Conservation (phyloP, 2,888 invertebrate genomes). For the Vesta saturnalis region DNA sequence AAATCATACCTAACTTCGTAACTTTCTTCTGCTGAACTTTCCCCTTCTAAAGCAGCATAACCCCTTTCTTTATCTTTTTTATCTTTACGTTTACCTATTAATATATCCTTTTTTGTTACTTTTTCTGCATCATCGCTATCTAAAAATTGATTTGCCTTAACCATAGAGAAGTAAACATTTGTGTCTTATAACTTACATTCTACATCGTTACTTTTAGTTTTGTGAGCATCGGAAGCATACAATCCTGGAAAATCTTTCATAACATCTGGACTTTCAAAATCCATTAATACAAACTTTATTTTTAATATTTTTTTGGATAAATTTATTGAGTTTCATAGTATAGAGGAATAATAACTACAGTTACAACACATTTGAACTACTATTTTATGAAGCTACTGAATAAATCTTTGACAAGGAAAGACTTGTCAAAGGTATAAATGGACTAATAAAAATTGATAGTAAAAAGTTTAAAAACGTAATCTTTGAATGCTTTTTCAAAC, state of each 20-base stretch:
- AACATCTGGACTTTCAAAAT: conserved; percentile 88
- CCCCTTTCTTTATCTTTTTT: conserved; percentile 91
- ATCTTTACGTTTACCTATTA: conserved; percentile 82
- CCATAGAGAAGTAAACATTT: not conserved
- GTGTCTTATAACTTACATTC: conserved; percentile 78
- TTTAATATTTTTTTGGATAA: too few species aligned
- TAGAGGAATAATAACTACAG: too few species aligned
- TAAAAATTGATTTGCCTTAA: conserved; percentile 54
- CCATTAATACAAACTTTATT: too few species aligned
- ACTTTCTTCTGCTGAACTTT: conserved; percentile 92
- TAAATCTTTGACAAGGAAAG: too few species aligned
- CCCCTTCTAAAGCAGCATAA: conserved; percentile 92
- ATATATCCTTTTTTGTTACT: conserved; percentile 79
- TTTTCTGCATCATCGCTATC: conserved; percentile 87
- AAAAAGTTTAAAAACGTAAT: too few species aligned
- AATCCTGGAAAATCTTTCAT: conserved; percentile 91
- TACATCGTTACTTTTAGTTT: conserved; percentile 79
- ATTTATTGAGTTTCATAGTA: too few species aligned
- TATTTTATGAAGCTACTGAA: too few species aligned
- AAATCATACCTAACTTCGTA: conserved; percentile 78
- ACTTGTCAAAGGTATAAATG: too few species aligned
- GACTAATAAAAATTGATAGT: too few species aligned
- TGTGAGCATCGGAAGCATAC: conserved; percentile 82
- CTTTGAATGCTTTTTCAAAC: too few species aligned
- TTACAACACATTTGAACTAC: too few species aligned